phyloP scores from a whole-genome alignment of 2,888 invertebrate species.

The Ichneumoninae sp. region DNA sequence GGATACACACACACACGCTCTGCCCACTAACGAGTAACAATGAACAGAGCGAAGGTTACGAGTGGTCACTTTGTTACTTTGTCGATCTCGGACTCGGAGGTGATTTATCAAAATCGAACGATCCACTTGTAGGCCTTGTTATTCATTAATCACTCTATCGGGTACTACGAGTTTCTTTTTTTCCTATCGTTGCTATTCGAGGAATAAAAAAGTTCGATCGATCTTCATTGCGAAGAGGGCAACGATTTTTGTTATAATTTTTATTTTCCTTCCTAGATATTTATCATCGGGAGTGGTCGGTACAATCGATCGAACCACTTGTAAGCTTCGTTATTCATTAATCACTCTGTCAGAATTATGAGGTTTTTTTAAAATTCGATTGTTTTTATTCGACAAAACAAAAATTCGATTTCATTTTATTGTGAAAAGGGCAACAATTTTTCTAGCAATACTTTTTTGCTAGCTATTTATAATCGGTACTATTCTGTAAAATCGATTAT shows the following conservation, averaged over 20 bases:
- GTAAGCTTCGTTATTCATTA: neutral
- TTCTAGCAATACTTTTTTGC: neutral
- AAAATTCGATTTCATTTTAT: neutral
- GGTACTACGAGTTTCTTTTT: neutral
- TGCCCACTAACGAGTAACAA: conserved; percentile 54
- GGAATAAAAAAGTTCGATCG: neutral
- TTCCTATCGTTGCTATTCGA: neutral
- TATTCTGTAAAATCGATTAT: too few species aligned
- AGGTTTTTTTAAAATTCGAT: too few species aligned
- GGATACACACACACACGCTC: neutral
- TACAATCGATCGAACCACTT: neutral
- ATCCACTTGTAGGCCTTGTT: conserved; percentile 31
- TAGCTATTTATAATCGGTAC: too few species aligned
- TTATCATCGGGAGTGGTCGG: too few species aligned
- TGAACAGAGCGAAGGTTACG: conserved; percentile 48
- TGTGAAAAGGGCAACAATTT: neutral
- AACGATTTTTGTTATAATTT: neutral
- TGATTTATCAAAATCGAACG: conserved; percentile 57
- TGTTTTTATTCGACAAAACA: too few species aligned
- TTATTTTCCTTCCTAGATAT: neutral
- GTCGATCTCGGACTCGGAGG: conserved; percentile 37
- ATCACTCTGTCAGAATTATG: neutral
- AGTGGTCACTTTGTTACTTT: conserved; percentile 30
- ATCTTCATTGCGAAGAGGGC: neutral
- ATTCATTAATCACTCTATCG: conserved; percentile 1